Evolutionary conservation across 2,888 invertebrate genomes (phyloP).

Genomic region (Drosophila helvetica): DNA sequence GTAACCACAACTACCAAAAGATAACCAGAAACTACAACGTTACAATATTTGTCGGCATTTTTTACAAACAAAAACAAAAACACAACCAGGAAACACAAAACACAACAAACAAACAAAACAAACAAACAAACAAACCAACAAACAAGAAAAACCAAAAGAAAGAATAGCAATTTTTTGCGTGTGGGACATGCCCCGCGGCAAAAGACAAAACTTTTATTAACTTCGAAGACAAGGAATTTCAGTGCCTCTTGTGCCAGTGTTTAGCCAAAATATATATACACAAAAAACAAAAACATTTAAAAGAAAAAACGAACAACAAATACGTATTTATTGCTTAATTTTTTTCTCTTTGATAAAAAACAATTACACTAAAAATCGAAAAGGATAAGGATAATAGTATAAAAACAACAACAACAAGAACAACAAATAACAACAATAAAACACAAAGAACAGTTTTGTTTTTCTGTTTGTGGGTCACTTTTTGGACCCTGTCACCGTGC

Average conservation of each 20-base stretch:
- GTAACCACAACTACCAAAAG: conserved; percentile 43
- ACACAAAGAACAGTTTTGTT: conserved; percentile 19
- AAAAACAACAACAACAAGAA: conserved; percentile 31
- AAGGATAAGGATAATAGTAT: conserved; percentile 44
- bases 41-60: conserved; percentile 72
- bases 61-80: conserved; percentile 44
- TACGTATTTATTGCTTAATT: conserved; percentile 81
- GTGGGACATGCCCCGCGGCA: conserved; percentile 27
- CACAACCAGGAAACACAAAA: conserved; percentile 38
- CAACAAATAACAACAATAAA: conserved; percentile 36
- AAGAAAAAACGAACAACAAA: conserved; percentile 52
- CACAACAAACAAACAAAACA: conserved; percentile 23
- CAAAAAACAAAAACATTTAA: conserved; percentile 43
- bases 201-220: conserved; percentile 70
- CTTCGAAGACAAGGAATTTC: conserved; percentile 80
- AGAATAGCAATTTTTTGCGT: conserved; percentile 35
- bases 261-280: conserved; percentile 80
- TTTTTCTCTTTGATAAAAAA: conserved; percentile 74
- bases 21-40: conserved; percentile 44
- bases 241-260: conserved; percentile 81
- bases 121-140: conserved; percentile 7
- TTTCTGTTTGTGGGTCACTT: conserved; percentile 44
- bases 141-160: conserved; percentile 26
- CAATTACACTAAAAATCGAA: conserved; percentile 23
- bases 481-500: conserved; percentile 44